Conservation (phyloP, 1,140 invertebrate species). For the Neodiprion virginianus region DNA sequence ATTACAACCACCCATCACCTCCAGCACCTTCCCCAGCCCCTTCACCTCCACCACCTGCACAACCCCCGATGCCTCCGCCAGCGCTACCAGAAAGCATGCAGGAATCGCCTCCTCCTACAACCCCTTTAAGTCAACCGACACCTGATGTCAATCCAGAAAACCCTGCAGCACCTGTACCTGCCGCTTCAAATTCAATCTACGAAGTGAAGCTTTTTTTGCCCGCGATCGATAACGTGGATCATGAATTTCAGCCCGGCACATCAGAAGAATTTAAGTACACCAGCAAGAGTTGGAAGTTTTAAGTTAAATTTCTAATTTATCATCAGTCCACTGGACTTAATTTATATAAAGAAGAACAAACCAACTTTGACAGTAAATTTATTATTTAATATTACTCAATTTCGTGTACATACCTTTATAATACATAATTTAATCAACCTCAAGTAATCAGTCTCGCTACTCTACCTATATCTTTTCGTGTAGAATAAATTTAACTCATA, state of each 20-base stretch:
- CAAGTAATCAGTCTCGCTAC: too few relatives aligned
- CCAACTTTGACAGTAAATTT: neutral
- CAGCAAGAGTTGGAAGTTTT: neutral
- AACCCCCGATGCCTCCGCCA: neutral
- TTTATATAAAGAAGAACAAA: too few relatives aligned
- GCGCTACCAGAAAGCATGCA: too few relatives aligned
- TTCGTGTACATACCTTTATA: neutral
- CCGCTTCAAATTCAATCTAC: neutral
- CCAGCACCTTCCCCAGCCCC: neutral
- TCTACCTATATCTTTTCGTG: too few relatives aligned
- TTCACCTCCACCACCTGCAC: neutral
- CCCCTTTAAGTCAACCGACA: neutral
- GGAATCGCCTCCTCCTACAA: neutral
- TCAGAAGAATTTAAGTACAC: neutral
- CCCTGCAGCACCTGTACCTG: neutral
- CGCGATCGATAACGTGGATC: neutral
- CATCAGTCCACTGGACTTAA: too few relatives aligned
- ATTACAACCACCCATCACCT: neutral
- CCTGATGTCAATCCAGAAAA: neutral
- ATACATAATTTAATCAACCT: too few relatives aligned
- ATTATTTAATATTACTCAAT: neutral
- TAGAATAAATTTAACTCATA: too few relatives aligned
- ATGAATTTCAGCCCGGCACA: neutral
- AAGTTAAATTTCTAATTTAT: too few relatives aligned
- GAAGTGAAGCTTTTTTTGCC: neutral